A percentile compares a stretch with the other conserved stretches of the same genome.
Conservation (phyloP, 2,113 vertebrate species). For the Carollia perspicillata region DNA sequence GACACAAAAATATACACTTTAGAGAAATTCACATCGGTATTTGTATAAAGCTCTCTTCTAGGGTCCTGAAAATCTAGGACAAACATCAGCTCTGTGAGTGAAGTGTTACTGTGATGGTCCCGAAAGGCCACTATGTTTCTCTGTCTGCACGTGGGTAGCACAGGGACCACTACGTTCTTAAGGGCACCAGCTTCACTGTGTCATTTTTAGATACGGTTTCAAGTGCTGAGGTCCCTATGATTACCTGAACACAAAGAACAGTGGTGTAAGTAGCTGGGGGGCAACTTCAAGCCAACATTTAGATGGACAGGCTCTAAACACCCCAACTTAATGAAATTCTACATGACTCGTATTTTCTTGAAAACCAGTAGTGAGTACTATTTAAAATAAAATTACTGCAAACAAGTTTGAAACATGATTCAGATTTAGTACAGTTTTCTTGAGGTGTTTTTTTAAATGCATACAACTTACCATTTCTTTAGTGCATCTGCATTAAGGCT, state of each 20-base stretch:
- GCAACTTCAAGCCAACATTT: conserved; percentile 70
- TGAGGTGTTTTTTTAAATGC: conserved; percentile 58
- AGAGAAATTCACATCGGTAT: conserved; percentile 89
- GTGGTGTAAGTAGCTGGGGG: conserved; percentile 62
- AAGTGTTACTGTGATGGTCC: conserved; percentile 84
- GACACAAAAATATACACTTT: conserved; percentile 91
- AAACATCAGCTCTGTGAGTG: conserved; percentile 84
- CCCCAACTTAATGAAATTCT: conserved; percentile 65
- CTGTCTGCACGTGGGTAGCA: conserved; percentile 76
- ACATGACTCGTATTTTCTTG: conserved; percentile 55
- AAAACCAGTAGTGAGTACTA: conserved; percentile 58
- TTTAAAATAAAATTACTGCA: conserved; percentile 77
- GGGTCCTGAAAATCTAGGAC: conserved; percentile 85
- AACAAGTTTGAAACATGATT: conserved; percentile 80
- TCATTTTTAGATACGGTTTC: conserved; percentile 79
- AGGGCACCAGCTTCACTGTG: conserved; percentile 82
- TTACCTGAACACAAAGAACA: conserved; percentile 77
- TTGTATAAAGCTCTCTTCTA: conserved; percentile 88
- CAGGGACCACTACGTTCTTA: conserved; percentile 77
- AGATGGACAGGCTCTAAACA: conserved; percentile 70
- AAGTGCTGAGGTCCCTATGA: conserved; percentile 85
- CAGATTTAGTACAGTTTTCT: conserved; percentile 77
- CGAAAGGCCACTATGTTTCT: conserved; percentile 84
- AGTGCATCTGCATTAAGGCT: conserved; percentile 87
- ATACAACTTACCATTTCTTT: conserved; percentile 76